phyloP scores from a whole-genome alignment of 2,113 vertebrate species.

The Hemibagrus wyckioides region DNA sequence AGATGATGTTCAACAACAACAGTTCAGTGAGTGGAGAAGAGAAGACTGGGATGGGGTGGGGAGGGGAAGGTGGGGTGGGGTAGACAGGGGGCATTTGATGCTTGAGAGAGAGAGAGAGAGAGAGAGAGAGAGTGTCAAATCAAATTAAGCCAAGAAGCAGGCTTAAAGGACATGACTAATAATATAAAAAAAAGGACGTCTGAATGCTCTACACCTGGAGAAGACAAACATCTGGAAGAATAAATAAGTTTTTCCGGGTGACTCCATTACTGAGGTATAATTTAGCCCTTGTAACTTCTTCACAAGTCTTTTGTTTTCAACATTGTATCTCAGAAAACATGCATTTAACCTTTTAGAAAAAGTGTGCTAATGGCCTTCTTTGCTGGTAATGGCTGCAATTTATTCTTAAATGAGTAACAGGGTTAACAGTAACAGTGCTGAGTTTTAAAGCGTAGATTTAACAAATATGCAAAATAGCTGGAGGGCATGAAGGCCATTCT shows the following conservation, averaged over 20 bases:
- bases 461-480: not conserved
- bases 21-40: not conserved
- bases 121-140: conserved; percentile 50
- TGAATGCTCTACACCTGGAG: not conserved
- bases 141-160: not conserved
- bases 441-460: not conserved
- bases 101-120: not conserved
- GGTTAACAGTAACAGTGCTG: not conserved
- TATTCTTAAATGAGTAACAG: not conserved
- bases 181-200: not conserved
- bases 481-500: not conserved
- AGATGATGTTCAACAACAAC: conserved; percentile 56
- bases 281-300: not conserved
- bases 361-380: not conserved
- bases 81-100: not conserved
- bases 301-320: not conserved
- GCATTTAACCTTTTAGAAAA: not conserved
- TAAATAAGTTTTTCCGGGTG: not conserved
- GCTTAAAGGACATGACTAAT: not conserved
- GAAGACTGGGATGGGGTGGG: not conserved
- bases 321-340: not conserved
- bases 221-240: not conserved
- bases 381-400: not conserved
- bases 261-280: not conserved
- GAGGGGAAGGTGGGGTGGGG: not conserved